Base-by-base conservation (phyloP, 1,140 invertebrate genomes). In the Drosophila sechellia region DNA sequence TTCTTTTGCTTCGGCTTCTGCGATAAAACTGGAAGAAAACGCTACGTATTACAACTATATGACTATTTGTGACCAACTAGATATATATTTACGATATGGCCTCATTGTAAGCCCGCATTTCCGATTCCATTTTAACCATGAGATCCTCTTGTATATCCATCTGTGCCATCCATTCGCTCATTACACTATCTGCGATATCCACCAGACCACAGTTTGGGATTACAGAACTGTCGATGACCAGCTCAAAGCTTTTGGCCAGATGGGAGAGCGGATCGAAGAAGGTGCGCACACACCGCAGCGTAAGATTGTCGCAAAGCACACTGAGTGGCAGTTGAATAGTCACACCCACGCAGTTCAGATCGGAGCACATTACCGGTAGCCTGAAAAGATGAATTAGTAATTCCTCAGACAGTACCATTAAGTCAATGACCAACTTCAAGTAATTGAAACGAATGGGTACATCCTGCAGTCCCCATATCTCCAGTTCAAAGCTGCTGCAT, bases 381-480 rank as follows among this genome's bases (percentile, higher is more conserved):
- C 89, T 91, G 5, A 0, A 27, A 31, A 27, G n/a, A 11, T 20
- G 4, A 0, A 20, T 45, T 42, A 0, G n/a, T 8, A 49, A 5
- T 15, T 0, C 8, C 1, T 8, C 5, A 5, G 5, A n/a, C 3
- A 43, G 31, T 31, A 2, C 6, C 6, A 4, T 43, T 1, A 46
- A 1, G 5, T 1, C 13, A n/a, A 34, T 4, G 20, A 60, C 72
- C 66, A 56, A 91, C 90, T 79, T 69, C 42, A 90, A 22, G 20
- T 66, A 65, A 4, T 66, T 4, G 35, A 91, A 81, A 5, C 75
- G 57, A 37, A 91, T 64, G 0, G 90, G 79, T 0, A 90, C 78
- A 74, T 91, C 77, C 25, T 72, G 58, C 3, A 91, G 31, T 25
- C 80, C 73, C 90, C 90, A 91, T 15, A 91, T 45, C 50, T 91